Evolutionary conservation across 1,140 invertebrate genomes (phyloP).

Genomic region (Penaeus vannamei): DNA sequence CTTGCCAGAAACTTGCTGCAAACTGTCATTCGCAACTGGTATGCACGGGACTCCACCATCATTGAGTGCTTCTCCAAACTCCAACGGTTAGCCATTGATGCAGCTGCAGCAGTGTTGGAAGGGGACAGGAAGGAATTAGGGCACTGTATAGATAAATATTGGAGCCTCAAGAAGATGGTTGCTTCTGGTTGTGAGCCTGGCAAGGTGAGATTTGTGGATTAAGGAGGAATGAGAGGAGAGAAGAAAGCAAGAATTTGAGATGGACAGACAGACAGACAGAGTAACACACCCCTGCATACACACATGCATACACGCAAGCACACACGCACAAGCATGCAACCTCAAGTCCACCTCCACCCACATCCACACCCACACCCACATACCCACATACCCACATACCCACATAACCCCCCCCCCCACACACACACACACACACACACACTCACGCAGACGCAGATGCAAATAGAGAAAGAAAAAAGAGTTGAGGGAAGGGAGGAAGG

Average conservation of each 20-base stretch:
- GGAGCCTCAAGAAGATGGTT: conserved; percentile 74
- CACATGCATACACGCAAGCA: conserved; percentile 6
- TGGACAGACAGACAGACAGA: background rate
- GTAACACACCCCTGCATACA: background rate
- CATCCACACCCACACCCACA: too few relatives aligned
- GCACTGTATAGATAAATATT: conserved; percentile 72
- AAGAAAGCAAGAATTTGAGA: background rate
- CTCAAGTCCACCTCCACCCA: too few relatives aligned
- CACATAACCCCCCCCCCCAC: too few relatives aligned
- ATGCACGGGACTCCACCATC: conserved; percentile 73
- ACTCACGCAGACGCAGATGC: too few relatives aligned
- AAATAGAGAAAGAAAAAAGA: too few relatives aligned
- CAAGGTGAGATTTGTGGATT: conserved; percentile 29
- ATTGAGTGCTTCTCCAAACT: conserved; percentile 45
- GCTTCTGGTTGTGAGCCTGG: conserved; percentile 74
- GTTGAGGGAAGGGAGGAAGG: too few relatives aligned
- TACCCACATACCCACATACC: too few relatives aligned
- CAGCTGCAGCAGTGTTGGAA: conserved; percentile 59
- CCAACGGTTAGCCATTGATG: conserved; percentile 42
- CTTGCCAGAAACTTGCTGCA: conserved; percentile 75
- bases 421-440: too few relatives aligned
- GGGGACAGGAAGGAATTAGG: conserved; percentile 72
- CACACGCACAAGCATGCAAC: too few relatives aligned
- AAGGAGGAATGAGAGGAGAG: background rate
- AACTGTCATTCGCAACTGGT: conserved; percentile 76